Evolutionary conservation across 2,888 invertebrate genomes (phyloP).

Genomic region (Neoaliturus tenellus): DNA sequence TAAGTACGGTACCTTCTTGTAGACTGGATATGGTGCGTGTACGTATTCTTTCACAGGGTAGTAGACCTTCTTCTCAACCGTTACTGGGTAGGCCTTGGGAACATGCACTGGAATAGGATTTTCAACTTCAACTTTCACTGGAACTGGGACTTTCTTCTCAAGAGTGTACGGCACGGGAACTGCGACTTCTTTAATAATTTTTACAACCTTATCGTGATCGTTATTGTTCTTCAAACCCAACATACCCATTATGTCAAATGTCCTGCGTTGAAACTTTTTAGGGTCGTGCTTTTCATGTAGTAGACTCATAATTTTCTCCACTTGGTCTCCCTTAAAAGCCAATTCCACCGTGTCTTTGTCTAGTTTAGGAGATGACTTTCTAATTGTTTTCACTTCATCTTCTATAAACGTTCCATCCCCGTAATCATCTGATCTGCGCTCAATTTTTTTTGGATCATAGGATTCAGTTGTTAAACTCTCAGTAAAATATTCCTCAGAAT

Average conservation of each 20-base stretch:
- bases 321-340: constrained; percentile 6
- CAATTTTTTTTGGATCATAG: constrained; percentile 8
- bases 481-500: neutral
- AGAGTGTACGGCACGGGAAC: neutral
- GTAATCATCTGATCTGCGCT: constrained; percentile 7
- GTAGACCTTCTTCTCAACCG: neutral
- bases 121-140: neutral
- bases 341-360: neutral
- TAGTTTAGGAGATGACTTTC: neutral
- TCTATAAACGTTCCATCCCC: neutral
- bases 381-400: neutral
- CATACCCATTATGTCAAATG: constrained; percentile 9
- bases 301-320: neutral
- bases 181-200: neutral
- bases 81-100: neutral
- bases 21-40: constrained; percentile 3
- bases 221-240: neutral
- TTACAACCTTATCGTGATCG: neutral
- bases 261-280: neutral
- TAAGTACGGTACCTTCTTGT: constrained; percentile 16
- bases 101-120: neutral
- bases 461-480: neutral
- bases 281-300: neutral
- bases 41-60: constrained; percentile 12
- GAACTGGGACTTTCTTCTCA: neutral